Base-by-base conservation (phyloP, 1,140 invertebrate genomes). In the Macrosteles quadrilineatus region DNA sequence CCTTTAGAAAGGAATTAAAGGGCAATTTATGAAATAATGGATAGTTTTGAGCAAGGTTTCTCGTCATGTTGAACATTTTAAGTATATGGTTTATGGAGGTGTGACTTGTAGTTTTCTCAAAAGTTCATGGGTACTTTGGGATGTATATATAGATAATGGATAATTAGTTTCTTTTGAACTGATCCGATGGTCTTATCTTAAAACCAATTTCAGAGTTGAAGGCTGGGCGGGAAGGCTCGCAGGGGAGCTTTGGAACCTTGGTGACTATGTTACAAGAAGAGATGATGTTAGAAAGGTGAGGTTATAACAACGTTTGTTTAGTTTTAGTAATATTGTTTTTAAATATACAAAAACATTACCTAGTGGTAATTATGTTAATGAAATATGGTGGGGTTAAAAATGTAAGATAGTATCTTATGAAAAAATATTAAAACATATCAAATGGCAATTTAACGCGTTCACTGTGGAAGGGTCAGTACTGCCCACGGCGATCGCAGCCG, bases 171-270 rank as follows among this genome's bases (percentile, higher is more conserved):
- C 4, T 36, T 36, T 14, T 6, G 4, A 36, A 36, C 32, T 36
- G 4, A 6, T 14, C 14, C 14, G 4, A 36, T 6, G 14, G 14
- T 36, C 14, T 36, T 14, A 36, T 36, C 14, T 4, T 6, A 36
- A 36, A 36, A 4, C 4, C 14, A 36, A 68, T 62, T 59, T 23
- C 76, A 91, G 90, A 71, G 89, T 89, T 36, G 86, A 88, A 78
- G 81, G 84, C 76, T 91, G 89, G 90, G 88, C 88, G 30, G 82
- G 88, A 76, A 90, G 89, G 78, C 80, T 91, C 67, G 88, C 89
- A 29, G 86, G 86, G 77, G 89, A 91, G 77, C 77, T 91, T 67
- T 89, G 87, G 74, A 85, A 88, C 75, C 84, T 90, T 74, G 89
- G 88, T 69, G 87, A 89, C 76, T 88, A 87, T 77, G 88, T 91